Percentiles rank a stretch among this genome's conserved stretches.
Evolutionary conservation across 2,888 invertebrate species (phyloP).

Genomic region (Euphydryas editha): DNA sequence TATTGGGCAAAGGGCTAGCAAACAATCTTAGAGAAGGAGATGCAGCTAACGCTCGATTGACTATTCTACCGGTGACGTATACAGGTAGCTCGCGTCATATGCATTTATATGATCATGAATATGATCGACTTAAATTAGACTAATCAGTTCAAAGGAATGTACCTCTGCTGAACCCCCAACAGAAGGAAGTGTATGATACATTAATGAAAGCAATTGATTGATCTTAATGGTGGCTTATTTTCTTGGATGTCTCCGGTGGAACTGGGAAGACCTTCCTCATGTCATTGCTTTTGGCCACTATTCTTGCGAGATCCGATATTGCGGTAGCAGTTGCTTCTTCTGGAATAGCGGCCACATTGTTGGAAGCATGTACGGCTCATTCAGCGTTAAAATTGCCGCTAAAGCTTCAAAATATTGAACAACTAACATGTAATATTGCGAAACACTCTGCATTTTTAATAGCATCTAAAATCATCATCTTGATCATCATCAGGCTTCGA

Average conservation of each 20-base stretch:
- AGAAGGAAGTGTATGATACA: too few species aligned
- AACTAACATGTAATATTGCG: slow-evolving; percentile 32
- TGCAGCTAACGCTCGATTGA: not conserved
- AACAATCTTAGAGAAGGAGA: too few species aligned
- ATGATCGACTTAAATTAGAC: too few species aligned
- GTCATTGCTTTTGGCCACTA: slow-evolving; percentile 37
- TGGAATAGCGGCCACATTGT: slow-evolving; percentile 39
- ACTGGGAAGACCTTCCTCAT: slow-evolving; percentile 42
- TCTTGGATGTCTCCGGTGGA: too few species aligned
- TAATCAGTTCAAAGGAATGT: too few species aligned
- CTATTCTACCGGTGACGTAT: not conserved
- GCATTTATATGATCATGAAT: slow-evolving; percentile 1
- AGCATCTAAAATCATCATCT: slow-evolving; percentile 35
- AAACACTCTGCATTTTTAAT: slow-evolving; percentile 35
- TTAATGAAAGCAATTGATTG: too few species aligned
- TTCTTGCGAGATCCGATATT: slow-evolving; percentile 36
- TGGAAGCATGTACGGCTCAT: slow-evolving; percentile 42
- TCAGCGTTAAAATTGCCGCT: slow-evolving; percentile 43
- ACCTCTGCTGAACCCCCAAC: slow-evolving; percentile 38
- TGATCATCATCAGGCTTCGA: too few species aligned
- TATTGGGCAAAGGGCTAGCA: too few species aligned
- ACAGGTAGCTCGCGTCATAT: slow-evolving; percentile 2
- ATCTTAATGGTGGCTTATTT: too few species aligned
- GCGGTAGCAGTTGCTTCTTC: slow-evolving; percentile 42
- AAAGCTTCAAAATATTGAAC: slow-evolving; percentile 41